phyloP scores from a whole-genome alignment of 2,888 invertebrate genomes.

The Epinotia demarniana region DNA sequence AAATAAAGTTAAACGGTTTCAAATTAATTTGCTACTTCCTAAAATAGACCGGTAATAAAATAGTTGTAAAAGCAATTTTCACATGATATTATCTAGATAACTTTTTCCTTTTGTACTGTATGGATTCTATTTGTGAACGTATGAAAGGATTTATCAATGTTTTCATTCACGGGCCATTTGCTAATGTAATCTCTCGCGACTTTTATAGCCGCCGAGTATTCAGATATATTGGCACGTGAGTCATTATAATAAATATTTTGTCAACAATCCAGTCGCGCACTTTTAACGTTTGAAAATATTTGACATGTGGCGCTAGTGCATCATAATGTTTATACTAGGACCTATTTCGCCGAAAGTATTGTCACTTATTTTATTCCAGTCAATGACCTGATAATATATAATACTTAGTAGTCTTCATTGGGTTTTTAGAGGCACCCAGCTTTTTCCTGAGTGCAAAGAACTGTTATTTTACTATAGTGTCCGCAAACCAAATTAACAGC shows the following conservation, averaged over 20 bases:
- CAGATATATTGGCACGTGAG: conserved; percentile 16
- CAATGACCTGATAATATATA: no score
- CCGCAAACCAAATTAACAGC: no score
- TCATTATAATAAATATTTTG: conserved; percentile 20
- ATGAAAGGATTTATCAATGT: conserved; percentile 33
- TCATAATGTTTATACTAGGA: no score
- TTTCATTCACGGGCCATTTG: conserved; percentile 32
- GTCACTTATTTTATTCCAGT: no score
- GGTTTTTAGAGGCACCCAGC: no score
- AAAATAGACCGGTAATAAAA: not conserved
- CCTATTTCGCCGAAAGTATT: no score
- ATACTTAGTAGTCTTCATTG: no score
- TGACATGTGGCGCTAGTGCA: no score
- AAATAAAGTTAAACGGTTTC: no score
- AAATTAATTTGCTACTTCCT: not conserved
- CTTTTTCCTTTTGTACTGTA: not conserved
- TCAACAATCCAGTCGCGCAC: not conserved
- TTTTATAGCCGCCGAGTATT: conserved; percentile 33
- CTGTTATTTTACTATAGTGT: no score
- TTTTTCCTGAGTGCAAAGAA: no score
- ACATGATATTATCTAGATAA: not conserved
- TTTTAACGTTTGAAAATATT: no score
- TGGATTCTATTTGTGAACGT: conserved; percentile 14
- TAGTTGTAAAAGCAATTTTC: not conserved
- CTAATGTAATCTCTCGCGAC: conserved; percentile 26